Evolutionary conservation across 2,113 vertebrate species (phyloP), one percentile per base, ranked within the genome.

Genomic region (Malurus cyaneus): DNA sequence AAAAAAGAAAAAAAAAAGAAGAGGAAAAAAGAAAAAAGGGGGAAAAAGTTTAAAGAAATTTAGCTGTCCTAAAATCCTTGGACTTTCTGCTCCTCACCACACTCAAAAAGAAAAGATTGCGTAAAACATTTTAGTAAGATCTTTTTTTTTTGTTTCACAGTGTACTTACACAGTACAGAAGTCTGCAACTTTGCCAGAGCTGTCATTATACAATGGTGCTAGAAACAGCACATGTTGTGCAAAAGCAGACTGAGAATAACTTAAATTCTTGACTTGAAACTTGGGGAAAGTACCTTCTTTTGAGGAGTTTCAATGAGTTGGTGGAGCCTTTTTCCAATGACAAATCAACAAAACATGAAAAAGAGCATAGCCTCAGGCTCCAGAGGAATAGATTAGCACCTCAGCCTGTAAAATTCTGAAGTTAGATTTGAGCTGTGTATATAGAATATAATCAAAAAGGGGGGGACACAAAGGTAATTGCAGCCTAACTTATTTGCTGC

Each of bases 401-500:
- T 72, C 32, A 67, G 20, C 1, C 26, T 59, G 25, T 42, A 92
- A 88, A 71, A 76, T 42, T 86, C 16, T 84, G 39, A 78, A 86
- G 25, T 3, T 76, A 41, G 9, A 62, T 94, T 85, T 94, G 24
- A 96, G 8, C 25, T 67, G 7, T 39, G 3, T 71, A 14, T 17
- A 24, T 31, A 62, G n/a, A 44, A 44, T 41, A 82, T 42, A 57
- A 66, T 2, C 9, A 50, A 25, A 52, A 71, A 20, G 1, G 1
- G 9, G 17, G 17, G 5, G 4, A 2, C 7, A 9, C 18, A 41
- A 23, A 31, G 8, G 2, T 28, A 7, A 3, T 13, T 81, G 56
- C 9, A 28, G 13, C 5, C n/a, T 50, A 42, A 2, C 9, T 60
- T 41, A 60, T n/a, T 67, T 70, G 2, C 6, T 54, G 8, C 39